Conservation (phyloP, 1,140 invertebrate genomes). For the Trachymyrmex cornetzi region DNA sequence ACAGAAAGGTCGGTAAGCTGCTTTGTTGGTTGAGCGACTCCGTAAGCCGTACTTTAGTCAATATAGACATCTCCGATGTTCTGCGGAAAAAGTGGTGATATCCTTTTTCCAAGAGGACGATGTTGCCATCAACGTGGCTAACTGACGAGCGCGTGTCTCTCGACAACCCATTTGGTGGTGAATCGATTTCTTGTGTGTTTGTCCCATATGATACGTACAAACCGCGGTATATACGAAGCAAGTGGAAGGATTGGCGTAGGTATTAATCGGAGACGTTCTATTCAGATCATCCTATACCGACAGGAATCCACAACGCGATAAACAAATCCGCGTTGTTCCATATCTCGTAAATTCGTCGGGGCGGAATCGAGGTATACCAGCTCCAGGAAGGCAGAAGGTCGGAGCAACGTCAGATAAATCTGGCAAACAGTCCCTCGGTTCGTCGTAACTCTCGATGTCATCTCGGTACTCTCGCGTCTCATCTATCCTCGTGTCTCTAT, state of each 20-base stretch:
- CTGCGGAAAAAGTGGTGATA: slow-evolving; percentile 3
- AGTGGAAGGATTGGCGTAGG: slow-evolving; percentile 29
- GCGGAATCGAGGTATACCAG: slow-evolving; percentile 40
- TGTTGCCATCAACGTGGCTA: slow-evolving; percentile 1
- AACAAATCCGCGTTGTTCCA: slow-evolving; percentile 62
- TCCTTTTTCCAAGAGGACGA: neutral
- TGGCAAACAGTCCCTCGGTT: slow-evolving; percentile 53
- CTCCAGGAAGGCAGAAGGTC: slow-evolving; percentile 38
- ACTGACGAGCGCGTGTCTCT: slow-evolving; percentile 8
- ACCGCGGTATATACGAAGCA: neutral
- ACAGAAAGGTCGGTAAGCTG: slow-evolving; percentile 17
- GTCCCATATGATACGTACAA: slow-evolving; percentile 36
- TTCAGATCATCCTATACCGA: slow-evolving; percentile 18
- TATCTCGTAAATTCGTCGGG: slow-evolving; percentile 52
- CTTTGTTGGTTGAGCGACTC: slow-evolving; percentile 9
- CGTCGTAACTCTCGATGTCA: slow-evolving; percentile 50
- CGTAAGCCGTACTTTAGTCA: slow-evolving; percentile 16
- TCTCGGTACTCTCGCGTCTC: slow-evolving; percentile 44
- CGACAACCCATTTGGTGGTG: slow-evolving; percentile 13
- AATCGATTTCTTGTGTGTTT: slow-evolving; percentile 47
- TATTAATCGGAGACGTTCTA: slow-evolving; percentile 18
- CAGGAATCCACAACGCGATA: slow-evolving; percentile 54
- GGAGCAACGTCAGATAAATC: slow-evolving; percentile 57
- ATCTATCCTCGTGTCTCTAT: slow-evolving; percentile 35
- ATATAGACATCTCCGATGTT: neutral